These are phyloP conservation scores for Batillaria attramentaria DNA, from an alignment of 1,140 invertebrate species.

Conservation along the genomic window DNA sequence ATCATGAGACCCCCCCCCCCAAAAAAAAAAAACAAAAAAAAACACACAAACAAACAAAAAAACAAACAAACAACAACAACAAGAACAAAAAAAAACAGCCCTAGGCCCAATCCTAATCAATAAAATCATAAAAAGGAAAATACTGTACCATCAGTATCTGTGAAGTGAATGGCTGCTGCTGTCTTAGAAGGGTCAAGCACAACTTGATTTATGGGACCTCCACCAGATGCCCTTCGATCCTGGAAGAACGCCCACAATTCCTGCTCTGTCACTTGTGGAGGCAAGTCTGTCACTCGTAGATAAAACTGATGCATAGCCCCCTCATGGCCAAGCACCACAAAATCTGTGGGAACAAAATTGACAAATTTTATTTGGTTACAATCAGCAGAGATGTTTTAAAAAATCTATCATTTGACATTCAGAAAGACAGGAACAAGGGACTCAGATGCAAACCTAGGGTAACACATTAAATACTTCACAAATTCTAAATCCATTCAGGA, in stretches of 20 bases:
- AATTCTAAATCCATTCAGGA: too few species aligned
- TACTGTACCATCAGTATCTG: not conserved
- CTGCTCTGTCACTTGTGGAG: not conserved
- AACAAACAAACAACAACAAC: not conserved
- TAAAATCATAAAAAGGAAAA: not conserved
- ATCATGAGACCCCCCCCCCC: too few species aligned
- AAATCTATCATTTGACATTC: too few species aligned
- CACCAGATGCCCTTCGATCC: conserved; percentile 42
- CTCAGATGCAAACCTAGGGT: too few species aligned
- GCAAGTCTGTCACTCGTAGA: conserved; percentile 23
- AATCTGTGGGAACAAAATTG: too few species aligned
- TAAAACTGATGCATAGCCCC: not conserved
- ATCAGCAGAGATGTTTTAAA: too few species aligned
- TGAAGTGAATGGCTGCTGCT: conserved; percentile 31
- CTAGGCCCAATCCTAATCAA: not conserved
- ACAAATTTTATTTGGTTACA: too few species aligned
- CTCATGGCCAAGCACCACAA: conserved; percentile 2
- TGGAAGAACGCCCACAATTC: conserved; percentile 43
- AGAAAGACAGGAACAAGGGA: too few species aligned
- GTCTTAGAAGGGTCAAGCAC: not conserved
- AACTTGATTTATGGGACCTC: conserved; percentile 34
- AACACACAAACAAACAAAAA: not conserved
- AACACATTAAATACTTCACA: too few species aligned
- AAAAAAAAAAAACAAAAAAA: too few species aligned
- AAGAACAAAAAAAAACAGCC: not conserved